A percentile compares a stretch with the other conserved stretches of the same genome.
These are phyloP conservation scores for Luscinia megarhynchos DNA, from an alignment of 2,797 vertebrate species.

Conservation along the genomic window DNA sequence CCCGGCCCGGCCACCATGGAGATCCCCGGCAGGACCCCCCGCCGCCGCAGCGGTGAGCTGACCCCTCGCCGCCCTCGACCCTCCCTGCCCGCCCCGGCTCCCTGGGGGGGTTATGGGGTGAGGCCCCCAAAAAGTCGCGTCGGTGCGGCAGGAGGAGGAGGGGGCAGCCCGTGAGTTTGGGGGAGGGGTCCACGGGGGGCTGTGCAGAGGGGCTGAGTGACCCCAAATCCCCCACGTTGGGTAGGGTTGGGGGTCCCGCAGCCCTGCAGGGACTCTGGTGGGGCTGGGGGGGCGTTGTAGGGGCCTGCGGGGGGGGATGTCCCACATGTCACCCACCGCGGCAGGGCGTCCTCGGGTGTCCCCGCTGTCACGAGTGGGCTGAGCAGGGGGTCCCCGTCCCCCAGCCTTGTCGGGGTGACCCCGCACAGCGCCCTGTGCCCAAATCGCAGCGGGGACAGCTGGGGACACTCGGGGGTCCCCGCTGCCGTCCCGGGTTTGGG, in stretches of 20 bases:
- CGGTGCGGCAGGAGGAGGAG: neutral
- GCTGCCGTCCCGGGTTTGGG: neutral
- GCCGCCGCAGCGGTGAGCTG: constrained; percentile 71
- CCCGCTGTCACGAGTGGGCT: neutral
- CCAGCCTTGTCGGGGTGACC: neutral
- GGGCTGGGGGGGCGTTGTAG: no score
- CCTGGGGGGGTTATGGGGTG: no score
- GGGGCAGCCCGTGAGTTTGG: neutral
- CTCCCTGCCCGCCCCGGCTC: neutral
- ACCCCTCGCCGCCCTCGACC: no score
- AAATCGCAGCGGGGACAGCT: neutral
- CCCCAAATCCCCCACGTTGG: neutral
- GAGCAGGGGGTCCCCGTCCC: neutral
- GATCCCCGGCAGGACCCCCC: constrained; percentile 60
- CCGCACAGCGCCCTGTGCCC: neutral
- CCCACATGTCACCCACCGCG: fast-evolving
- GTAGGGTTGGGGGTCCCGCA: neutral
- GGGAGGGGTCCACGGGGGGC: neutral
- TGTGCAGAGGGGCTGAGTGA: neutral
- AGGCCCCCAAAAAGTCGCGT: neutral
- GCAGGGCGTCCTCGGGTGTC: fast-evolving
- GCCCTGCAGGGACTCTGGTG: neutral
- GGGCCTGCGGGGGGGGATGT: neutral
- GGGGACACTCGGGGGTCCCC: neutral
- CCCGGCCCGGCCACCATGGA: constrained; percentile 75